Base-by-base conservation (phyloP, 2,797 vertebrate genomes). In the Protonibea diacanthus region DNA sequence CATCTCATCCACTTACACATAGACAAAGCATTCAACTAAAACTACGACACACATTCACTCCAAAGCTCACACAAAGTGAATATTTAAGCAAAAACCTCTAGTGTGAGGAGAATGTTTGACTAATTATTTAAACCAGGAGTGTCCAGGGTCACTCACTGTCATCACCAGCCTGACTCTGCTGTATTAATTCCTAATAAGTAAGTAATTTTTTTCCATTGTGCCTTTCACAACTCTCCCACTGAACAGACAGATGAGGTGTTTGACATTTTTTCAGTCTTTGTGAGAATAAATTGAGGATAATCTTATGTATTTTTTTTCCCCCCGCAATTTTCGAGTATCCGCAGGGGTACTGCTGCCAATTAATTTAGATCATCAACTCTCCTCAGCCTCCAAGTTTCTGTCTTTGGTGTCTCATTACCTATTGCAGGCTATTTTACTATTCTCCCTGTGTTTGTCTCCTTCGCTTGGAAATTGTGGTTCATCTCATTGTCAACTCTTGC, bases 101-200 rank as follows among this genome's bases (percentile, higher is more conserved):
- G 58, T 69, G 71, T 77, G 45, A 72, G 45, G 60, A 21, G 29
- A 83, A 72, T 76, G 62, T 84, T 83, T 90, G 76, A 82, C 72
- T 86, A 78, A 88, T 92, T 88, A 82, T 85, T 86, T 81, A 84
- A 89, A 86, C 68, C 66, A 70, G 40, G 72, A 83, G 78, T 69
- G 59, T 85, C 76, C 71, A 57, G 76, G 80, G 80, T 85, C 78
- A 83, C 73, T 81, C 9, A 3, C 66, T 81, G 80, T 56, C 76
- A 84, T 84, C 70, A 67, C 62, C 70, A 84, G 56, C 49, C 14
- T 23, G 81, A 70, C 53, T 79, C 58, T 71, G 70, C 71, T 63
- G 45, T 78, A 85, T 80, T 85, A 79, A 83, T 77, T 83, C 59
- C 66, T 78, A 87, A 79, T 88, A 79, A 78, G 71, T n/a, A 76